These are phyloP conservation scores for Tychaedon coryphoeus DNA, from an alignment of 2,113 vertebrate species.

Conservation along the genomic window DNA sequence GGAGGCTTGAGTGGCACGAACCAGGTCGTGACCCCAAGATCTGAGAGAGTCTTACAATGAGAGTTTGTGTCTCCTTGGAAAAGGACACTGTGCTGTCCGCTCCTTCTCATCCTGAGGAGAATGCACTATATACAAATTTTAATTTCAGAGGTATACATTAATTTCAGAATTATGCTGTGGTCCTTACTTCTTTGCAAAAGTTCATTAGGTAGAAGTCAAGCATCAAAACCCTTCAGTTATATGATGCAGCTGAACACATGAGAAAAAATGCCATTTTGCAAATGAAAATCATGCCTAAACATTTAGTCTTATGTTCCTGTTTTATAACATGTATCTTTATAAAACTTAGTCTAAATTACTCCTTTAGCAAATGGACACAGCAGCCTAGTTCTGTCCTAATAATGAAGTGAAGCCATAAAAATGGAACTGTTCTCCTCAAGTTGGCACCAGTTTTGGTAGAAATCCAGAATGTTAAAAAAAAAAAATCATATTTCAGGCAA, in stretches of 20 bases:
- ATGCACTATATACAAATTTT: background rate
- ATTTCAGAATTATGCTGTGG: background rate
- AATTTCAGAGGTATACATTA: background rate
- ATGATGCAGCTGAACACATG: fast-evolving
- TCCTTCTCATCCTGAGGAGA: background rate
- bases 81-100: background rate
- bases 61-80: fast-evolving
- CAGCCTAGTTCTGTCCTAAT: background rate
- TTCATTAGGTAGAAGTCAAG: background rate
- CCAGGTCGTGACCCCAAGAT: fast-evolving
- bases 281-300: background rate
- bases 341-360: background rate
- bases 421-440: background rate
- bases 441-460: background rate
- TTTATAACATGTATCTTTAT: background rate
- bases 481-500: background rate
- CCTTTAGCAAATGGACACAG: background rate
- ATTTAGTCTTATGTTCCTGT: background rate
- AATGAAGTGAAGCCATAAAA: background rate
- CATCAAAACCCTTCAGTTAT: background rate
- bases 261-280: background rate
- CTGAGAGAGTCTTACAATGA: fast-evolving
- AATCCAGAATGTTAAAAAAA: background rate
- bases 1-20: background rate
- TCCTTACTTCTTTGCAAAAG: background rate